phyloP scores from a whole-genome alignment of 2,113 vertebrate genomes.

The Xiphias gladius region DNA sequence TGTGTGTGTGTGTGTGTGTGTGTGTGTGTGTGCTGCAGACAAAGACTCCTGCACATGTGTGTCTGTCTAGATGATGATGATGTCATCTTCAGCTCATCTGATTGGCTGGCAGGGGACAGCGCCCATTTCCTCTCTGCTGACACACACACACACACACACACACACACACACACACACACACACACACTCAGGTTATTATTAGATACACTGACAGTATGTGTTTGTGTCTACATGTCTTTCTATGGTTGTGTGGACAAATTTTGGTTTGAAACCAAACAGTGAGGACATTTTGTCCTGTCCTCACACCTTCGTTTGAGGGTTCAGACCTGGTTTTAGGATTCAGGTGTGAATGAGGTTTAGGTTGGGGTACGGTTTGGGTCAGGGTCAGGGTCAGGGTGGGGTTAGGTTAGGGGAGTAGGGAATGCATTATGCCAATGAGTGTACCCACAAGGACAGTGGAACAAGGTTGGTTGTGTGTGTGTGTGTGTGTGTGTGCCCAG shows the following conservation, averaged over 20 bases:
- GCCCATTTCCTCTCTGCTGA: conserved; percentile 59
- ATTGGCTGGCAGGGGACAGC: conserved; percentile 69
- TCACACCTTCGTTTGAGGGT: too few relatives aligned
- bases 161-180: conserved; percentile 8
- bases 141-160: conserved; percentile 1
- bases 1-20: conserved; percentile 19
- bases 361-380: too few relatives aligned
- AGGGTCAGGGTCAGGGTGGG: too few relatives aligned
- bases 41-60: not conserved
- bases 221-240: too few relatives aligned
- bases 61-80: conserved; percentile 58
- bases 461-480: conserved; percentile 4
- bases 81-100: conserved; percentile 54
- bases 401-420: too few relatives aligned
- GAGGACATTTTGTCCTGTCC: too few relatives aligned
- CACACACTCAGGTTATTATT: conserved; percentile 39
- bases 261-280: too few relatives aligned
- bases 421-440: too few relatives aligned
- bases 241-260: too few relatives aligned
- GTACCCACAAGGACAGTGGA: too few relatives aligned
- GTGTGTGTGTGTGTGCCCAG: conserved; percentile 23
- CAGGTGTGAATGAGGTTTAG: too few relatives aligned
- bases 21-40: not conserved
- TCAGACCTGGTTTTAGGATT: too few relatives aligned
- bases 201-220: conserved; percentile 4